phyloP scores from a whole-genome alignment of 2,113 vertebrate genomes.

The Pelecanus crispus region DNA sequence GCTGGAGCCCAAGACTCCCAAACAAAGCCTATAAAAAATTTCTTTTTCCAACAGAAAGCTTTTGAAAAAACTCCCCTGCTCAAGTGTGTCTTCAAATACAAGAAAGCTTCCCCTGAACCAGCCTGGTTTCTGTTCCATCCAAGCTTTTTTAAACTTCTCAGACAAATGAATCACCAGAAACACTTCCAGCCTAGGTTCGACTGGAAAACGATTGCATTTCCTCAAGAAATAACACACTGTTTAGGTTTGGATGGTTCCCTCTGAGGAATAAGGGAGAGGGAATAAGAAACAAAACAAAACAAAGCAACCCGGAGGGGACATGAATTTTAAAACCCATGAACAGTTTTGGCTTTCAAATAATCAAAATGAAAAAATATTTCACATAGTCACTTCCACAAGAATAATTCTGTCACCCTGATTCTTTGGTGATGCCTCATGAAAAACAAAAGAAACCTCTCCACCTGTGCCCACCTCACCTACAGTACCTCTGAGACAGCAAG shows the following conservation, averaged over 20 bases:
- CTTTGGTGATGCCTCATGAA: not conserved
- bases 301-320: constrained; percentile 20
- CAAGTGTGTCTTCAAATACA: not conserved
- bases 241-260: constrained; percentile 40
- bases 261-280: constrained; percentile 16
- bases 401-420: not conserved
- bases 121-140: not conserved
- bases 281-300: constrained; percentile 31
- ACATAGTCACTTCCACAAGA: not conserved
- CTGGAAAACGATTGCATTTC: constrained; percentile 7
- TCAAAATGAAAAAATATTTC: not conserved
- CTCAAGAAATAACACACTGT: constrained; percentile 4
- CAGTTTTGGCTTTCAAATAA: constrained; percentile 30
- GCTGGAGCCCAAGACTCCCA: not conserved
- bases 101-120: not conserved
- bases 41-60: not conserved
- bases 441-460: not conserved
- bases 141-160: not conserved
- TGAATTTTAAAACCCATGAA: constrained; percentile 51
- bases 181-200: not conserved
- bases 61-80: not conserved
- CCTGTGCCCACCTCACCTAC: not conserved
- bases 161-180: constrained; percentile 37
- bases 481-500: not conserved
- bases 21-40: not conserved